phyloP scores from a whole-genome alignment of 1,140 invertebrate genomes.

The Melipona quadrifasciata region DNA sequence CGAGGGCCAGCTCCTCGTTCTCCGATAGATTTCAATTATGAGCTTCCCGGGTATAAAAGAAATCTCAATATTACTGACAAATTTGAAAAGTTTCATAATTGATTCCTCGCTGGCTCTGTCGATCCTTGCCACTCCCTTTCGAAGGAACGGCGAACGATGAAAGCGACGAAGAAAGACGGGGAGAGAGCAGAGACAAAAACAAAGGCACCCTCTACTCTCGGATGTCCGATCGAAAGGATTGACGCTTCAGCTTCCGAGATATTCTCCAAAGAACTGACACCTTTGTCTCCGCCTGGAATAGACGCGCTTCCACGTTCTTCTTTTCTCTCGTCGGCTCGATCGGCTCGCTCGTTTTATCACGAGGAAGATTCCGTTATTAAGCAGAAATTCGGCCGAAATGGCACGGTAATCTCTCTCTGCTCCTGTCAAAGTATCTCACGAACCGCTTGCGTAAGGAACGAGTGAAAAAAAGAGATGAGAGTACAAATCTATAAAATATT shows the following conservation, averaged over 20 bases:
- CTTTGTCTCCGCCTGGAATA: conserved; percentile 72
- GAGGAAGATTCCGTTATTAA: conserved; percentile 17
- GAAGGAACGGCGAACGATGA: conserved; percentile 17
- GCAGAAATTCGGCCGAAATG: conserved; percentile 32
- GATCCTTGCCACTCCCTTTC: conserved; percentile 53
- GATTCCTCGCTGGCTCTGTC: conserved; percentile 74
- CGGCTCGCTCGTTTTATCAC: conserved; percentile 56
- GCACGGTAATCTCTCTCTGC: neutral
- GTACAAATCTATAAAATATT: neutral
- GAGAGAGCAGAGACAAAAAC: conserved; percentile 73
- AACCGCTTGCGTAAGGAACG: neutral
- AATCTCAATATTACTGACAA: conserved; percentile 83
- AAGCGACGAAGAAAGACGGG: conserved; percentile 13
- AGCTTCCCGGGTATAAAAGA: conserved; percentile 79
- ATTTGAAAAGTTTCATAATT: conserved; percentile 83
- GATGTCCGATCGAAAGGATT: conserved; percentile 78
- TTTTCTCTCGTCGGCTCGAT: conserved; percentile 36
- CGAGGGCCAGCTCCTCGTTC: conserved; percentile 55
- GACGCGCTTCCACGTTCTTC: conserved; percentile 58
- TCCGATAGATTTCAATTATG: conserved; percentile 81
- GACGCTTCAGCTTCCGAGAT: conserved; percentile 74
- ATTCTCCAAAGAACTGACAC: conserved; percentile 74
- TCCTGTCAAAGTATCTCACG: neutral
- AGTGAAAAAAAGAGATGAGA: neutral
- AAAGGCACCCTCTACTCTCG: conserved; percentile 68